These are phyloP conservation scores for Gastracanthus pulcherrimus DNA, from an alignment of 2,888 invertebrate species.

Conservation along the genomic window DNA sequence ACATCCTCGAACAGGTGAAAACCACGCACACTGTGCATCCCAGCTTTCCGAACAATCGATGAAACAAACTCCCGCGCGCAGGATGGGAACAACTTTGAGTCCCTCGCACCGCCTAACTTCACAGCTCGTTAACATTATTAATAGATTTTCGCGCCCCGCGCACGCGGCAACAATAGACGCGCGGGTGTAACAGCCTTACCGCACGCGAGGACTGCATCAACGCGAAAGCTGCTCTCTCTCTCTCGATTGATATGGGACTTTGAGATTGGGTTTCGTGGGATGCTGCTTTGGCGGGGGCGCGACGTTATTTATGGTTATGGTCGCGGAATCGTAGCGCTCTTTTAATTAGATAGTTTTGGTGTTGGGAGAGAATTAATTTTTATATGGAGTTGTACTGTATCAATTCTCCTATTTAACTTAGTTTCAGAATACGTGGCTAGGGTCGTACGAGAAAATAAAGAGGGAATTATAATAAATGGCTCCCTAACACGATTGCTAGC, in stretches of 20 bases:
- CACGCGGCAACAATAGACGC: background rate
- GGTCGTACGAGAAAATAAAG: background rate
- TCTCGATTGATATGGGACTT: background rate
- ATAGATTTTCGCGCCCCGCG: slow-evolving; percentile 12
- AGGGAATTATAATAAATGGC: too few relatives aligned
- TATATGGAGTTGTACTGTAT: background rate
- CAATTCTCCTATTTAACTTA: background rate
- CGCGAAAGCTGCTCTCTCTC: background rate
- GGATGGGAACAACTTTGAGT: background rate
- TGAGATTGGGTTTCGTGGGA: background rate
- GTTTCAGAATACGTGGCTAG: too few relatives aligned
- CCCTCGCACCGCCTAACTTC: background rate
- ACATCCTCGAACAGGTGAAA: too few relatives aligned
- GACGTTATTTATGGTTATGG: background rate
- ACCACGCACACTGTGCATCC: too few relatives aligned
- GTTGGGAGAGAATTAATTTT: background rate
- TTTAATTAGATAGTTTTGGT: background rate
- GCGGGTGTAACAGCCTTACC: background rate
- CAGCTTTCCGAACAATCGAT: too few relatives aligned
- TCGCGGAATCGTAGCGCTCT: background rate
- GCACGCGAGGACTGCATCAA: slow-evolving; percentile 28
- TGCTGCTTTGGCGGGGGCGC: background rate
- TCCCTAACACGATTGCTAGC: too few relatives aligned
- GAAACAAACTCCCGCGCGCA: too few relatives aligned
- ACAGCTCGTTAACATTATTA: slow-evolving; percentile 27